Percentiles rank a stretch among this genome's conserved stretches.
phyloP scores from a whole-genome alignment of 2,888 invertebrate species.

The Steinernema hermaphroditum region DNA sequence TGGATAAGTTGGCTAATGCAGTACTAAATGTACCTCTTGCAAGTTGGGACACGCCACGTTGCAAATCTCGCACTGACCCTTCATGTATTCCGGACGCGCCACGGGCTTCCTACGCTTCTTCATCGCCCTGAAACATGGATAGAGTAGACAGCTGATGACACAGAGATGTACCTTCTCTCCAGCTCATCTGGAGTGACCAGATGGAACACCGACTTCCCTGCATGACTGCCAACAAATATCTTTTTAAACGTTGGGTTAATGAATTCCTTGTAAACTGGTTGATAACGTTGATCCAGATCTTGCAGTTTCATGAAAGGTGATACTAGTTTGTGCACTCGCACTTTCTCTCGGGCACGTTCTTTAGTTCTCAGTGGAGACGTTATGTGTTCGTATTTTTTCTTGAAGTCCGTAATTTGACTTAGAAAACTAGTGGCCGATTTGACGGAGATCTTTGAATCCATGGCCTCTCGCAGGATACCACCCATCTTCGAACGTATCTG shows the following conservation, averaged over 20 bases:
- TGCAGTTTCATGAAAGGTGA: not conserved
- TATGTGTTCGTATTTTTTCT: not conserved
- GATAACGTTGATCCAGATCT: not conserved
- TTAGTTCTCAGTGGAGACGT: not conserved
- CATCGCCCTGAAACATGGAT: not conserved
- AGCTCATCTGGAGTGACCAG: not conserved
- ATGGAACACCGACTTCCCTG: not conserved
- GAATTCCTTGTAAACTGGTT: not conserved
- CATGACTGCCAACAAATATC: not conserved
- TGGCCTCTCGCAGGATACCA: not conserved
- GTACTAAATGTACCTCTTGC: not conserved
- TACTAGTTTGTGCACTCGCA: not conserved
- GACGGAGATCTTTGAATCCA: not conserved
- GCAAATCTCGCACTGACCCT: conserved; percentile 10
- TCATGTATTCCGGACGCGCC: not conserved
- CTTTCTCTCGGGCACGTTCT: not conserved
- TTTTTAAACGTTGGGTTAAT: not conserved
- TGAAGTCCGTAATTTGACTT: not conserved
- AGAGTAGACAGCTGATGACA: no score
- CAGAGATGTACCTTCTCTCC: not conserved
- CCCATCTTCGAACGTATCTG: not conserved
- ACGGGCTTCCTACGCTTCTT: not conserved
- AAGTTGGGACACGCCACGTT: not conserved
- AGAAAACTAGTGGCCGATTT: not conserved
- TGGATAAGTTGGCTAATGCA: no score